Conservation (phyloP, 2,797 vertebrate species). For the Carduelis carduelis region DNA sequence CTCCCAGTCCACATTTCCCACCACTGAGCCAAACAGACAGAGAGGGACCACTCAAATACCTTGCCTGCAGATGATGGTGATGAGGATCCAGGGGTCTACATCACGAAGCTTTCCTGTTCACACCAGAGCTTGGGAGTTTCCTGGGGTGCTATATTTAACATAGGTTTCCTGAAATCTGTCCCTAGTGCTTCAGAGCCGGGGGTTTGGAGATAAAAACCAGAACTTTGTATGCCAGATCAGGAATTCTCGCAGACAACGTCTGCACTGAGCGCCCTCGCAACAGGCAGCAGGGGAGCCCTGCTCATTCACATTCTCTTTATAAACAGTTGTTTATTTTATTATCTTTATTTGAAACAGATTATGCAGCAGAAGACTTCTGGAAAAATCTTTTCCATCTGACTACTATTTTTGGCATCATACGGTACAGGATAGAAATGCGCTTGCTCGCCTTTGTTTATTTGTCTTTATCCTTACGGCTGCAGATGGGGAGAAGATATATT, state of each 20-base stretch:
- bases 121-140: neutral
- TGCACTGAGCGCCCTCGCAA: constrained; percentile 4
- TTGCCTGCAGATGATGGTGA: neutral
- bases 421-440: constrained; percentile 10
- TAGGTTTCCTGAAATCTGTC: constrained; percentile 35
- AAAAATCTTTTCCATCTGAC: constrained; percentile 70
- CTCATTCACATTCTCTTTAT: constrained; percentile 62
- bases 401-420: constrained; percentile 63
- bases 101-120: neutral
- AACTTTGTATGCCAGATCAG: constrained; percentile 38
- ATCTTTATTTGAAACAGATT: constrained; percentile 74
- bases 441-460: constrained; percentile 31
- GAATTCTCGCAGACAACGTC: constrained; percentile 54
- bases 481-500: neutral
- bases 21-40: neutral
- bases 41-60: neutral
- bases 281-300: constrained; percentile 42
- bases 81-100: neutral
- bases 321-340: constrained; percentile 76
- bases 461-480: constrained; percentile 22
- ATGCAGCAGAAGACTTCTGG: constrained; percentile 66
- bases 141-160: neutral
- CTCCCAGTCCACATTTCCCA: neutral
- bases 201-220: constrained; percentile 53
- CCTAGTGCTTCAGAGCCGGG: constrained; percentile 15